Conservation (phyloP, 2,113 vertebrate genomes). For the Takifugu bimaculatus region DNA sequence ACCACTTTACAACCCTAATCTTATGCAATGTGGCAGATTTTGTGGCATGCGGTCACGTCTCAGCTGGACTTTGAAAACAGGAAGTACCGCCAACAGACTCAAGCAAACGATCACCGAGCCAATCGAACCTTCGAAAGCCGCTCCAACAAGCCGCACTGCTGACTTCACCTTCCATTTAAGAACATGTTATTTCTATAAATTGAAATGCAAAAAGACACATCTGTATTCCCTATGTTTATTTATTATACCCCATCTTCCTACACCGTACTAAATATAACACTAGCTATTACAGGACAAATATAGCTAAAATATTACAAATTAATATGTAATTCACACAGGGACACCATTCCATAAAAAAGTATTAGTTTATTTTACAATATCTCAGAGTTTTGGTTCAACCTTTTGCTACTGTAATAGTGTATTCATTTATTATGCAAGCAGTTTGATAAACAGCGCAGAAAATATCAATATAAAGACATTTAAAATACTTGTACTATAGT, state of each 20-base stretch:
- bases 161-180: not conserved
- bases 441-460: conserved; percentile 2
- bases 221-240: no score
- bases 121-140: not conserved
- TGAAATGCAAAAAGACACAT: not conserved
- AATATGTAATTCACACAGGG: not conserved
- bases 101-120: conserved; percentile 34
- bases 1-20: not conserved
- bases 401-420: conserved; percentile 54
- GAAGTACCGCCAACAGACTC: conserved; percentile 35
- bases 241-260: not conserved
- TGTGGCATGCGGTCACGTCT: not conserved
- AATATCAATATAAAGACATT: not conserved
- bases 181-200: not conserved
- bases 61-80: conserved; percentile 58
- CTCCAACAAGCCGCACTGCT: no score
- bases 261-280: not conserved
- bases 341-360: conserved; percentile 17
- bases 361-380: conserved; percentile 45
- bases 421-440: conserved; percentile 48
- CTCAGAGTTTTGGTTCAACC: conserved; percentile 26
- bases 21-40: no score
- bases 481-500: not conserved
- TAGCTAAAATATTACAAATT: not conserved
- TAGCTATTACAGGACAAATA: not conserved